Percentiles rank a stretch among this genome's conserved stretches.
phyloP scores from a whole-genome alignment of 2,797 vertebrate species.

The Pantherophis vulpinus region DNA sequence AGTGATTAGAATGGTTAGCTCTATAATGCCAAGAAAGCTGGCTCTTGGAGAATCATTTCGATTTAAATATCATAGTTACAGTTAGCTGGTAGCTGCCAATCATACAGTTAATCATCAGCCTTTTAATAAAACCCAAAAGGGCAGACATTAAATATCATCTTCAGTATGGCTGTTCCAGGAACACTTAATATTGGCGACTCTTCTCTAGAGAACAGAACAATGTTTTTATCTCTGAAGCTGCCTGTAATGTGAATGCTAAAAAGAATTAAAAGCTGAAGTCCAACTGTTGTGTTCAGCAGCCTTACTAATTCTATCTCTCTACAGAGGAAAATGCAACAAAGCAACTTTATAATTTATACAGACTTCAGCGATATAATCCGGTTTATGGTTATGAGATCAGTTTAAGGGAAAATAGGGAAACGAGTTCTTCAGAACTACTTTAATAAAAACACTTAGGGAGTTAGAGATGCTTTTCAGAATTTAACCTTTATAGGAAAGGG shows the following conservation, averaged over 20 bases:
- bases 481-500: background rate
- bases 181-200: constrained; percentile 6
- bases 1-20: background rate
- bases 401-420: background rate
- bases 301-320: constrained; percentile 14
- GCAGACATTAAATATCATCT: constrained; percentile 8
- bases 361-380: background rate
- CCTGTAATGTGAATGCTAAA: constrained; percentile 26
- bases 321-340: background rate
- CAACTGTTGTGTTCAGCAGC: constrained; percentile 16
- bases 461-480: background rate
- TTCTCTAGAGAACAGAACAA: constrained; percentile 34
- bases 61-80: constrained; percentile 11
- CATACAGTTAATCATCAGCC: constrained; percentile 31
- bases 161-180: background rate
- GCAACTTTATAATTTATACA: background rate
- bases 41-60: background rate
- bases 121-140: constrained; percentile 26
- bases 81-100: constrained; percentile 35
- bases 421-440: constrained; percentile 19
- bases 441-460: background rate
- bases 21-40: constrained; percentile 17
- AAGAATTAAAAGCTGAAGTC: constrained; percentile 26
- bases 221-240: background rate
- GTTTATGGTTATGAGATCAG: background rate